Percentiles rank a stretch among this genome's conserved stretches.
phyloP scores from a whole-genome alignment of 2,888 invertebrate species.

The Agrochola circellaris region DNA sequence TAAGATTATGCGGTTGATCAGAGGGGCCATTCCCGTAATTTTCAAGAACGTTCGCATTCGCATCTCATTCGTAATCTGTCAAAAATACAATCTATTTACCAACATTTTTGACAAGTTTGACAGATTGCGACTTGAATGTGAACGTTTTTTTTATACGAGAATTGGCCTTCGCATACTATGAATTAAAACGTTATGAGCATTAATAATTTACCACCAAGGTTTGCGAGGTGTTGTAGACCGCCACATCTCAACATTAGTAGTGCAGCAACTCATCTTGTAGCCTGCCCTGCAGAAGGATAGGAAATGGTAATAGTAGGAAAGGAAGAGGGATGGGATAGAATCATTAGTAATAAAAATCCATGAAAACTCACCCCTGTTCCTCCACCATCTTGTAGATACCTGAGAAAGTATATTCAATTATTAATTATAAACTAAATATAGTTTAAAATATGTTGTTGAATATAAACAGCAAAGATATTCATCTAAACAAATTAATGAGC shows the following conservation, averaged over 20 bases:
- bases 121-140: too few relatives aligned
- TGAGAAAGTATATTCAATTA: constrained; percentile 68
- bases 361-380: constrained; percentile 79
- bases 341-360: neutral
- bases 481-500: too few relatives aligned
- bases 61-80: too few relatives aligned
- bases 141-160: too few relatives aligned
- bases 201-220: constrained; percentile 84
- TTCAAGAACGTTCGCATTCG: too few relatives aligned
- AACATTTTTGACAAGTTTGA: too few relatives aligned
- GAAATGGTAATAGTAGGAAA: constrained; percentile 41
- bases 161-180: too few relatives aligned
- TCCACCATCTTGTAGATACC: constrained; percentile 82
- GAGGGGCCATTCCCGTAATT: too few relatives aligned
- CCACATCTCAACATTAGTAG: constrained; percentile 83
- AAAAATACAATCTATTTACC: too few relatives aligned
- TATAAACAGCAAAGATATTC: neutral
- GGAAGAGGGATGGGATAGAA: constrained; percentile 26
- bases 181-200: constrained; percentile 2
- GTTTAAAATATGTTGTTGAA: neutral
- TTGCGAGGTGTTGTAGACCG: constrained; percentile 73
- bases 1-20: too few relatives aligned
- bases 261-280: constrained; percentile 82
- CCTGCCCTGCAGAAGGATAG: constrained; percentile 74
- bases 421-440: neutral